phyloP scores from a whole-genome alignment of 2,888 invertebrate species.

The Xestoiulus laeticollis region DNA sequence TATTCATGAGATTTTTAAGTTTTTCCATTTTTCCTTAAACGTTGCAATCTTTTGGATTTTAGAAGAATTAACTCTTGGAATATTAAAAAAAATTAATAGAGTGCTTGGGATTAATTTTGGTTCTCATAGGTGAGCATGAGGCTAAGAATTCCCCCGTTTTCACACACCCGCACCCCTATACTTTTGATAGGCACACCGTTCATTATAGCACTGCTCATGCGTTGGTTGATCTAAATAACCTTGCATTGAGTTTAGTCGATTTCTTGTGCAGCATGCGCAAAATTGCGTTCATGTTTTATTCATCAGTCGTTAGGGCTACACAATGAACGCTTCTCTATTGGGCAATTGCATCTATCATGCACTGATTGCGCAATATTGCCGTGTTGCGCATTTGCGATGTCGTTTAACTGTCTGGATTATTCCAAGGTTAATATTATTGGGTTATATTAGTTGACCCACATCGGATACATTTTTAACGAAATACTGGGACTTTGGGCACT shows the following conservation, averaged over 20 bases:
- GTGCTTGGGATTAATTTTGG: neutral
- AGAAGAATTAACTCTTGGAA: neutral
- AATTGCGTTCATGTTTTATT: constrained; percentile 30
- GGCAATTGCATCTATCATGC: constrained; percentile 24
- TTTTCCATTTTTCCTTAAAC: neutral
- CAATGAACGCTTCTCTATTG: neutral
- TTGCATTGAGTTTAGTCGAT: neutral
- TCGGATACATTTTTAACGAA: neutral
- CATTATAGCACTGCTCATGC: neutral
- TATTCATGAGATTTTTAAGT: constrained; percentile 2
- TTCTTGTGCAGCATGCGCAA: neutral
- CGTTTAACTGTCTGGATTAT: neutral
- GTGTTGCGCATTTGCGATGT: neutral
- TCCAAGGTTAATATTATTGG: constrained; percentile 4
- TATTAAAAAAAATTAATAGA: neutral
- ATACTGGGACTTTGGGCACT: neutral
- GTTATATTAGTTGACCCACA: neutral
- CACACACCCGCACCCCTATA: neutral
- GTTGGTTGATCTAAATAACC: neutral
- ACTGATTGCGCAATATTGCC: constrained; percentile 17
- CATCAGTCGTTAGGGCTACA: neutral
- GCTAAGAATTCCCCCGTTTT: neutral
- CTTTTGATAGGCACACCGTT: neutral
- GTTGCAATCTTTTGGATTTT: too few relatives aligned
- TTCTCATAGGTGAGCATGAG: neutral